Conservation (phyloP, 92 coral and sea anemone species). For the Palythoa heliodiscus region DNA sequence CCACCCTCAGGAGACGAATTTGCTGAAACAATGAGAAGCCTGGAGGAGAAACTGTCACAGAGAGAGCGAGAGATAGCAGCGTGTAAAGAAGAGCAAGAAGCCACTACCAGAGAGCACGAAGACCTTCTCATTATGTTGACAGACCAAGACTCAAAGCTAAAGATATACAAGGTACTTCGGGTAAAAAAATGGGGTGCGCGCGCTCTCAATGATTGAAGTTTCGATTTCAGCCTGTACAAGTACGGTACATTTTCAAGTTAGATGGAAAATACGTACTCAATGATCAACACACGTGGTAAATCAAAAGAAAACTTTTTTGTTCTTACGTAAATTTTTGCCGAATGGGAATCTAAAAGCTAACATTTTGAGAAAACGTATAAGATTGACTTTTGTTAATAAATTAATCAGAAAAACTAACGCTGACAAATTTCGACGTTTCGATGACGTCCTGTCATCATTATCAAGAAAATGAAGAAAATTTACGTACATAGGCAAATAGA, state of each 20-base stretch:
- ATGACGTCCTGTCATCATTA: no score
- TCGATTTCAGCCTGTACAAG: not conserved
- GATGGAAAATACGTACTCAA: no score
- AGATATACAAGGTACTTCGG: slow-evolving; percentile 70
- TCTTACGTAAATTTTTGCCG: no score
- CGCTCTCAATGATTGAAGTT: not conserved
- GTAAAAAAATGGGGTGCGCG: not conserved
- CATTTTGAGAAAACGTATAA: no score
- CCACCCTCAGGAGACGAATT: slow-evolving; percentile 23
- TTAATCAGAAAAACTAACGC: no score
- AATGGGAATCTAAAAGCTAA: no score
- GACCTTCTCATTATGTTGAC: slow-evolving; percentile 87
- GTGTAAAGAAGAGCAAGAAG: slow-evolving; percentile 64
- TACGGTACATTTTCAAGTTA: not conserved
- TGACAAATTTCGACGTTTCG: no score
- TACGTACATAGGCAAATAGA: no score
- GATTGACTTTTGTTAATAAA: no score
- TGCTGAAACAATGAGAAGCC: slow-evolving; percentile 56
- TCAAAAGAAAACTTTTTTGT: no score
- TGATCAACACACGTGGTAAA: no score
- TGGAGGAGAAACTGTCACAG: slow-evolving; percentile 67
- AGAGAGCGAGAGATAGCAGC: slow-evolving; percentile 49
- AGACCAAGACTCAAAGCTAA: slow-evolving; percentile 81
- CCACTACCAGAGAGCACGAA: slow-evolving; percentile 75
- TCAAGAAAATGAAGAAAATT: no score